Evolutionary conservation across 2,888 invertebrate species (phyloP), one percentile per base, ranked within the genome.

Genomic region (Tupiocoris notatus): DNA sequence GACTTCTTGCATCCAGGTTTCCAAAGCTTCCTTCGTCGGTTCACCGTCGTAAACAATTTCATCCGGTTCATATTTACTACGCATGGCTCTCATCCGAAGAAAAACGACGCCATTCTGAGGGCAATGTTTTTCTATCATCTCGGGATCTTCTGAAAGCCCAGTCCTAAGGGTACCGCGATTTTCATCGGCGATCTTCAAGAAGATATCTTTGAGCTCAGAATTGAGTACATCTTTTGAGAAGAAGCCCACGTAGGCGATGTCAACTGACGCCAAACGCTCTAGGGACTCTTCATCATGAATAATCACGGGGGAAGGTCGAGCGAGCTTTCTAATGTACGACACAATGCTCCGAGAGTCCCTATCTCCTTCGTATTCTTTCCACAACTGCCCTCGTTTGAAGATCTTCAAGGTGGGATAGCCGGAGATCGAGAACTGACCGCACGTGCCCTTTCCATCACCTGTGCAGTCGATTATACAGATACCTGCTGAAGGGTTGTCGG

Each of bases 391-490:
- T 6, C 39, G 24, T 58, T 63, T 76, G 70, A 63, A 76, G 6
- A 76, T 16, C 16, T 67, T 67, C 80, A 98, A 85, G 7, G 98
- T 99, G 21, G 99, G 99, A 85, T 98, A 99, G 9, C 99, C 99
- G 78, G 91, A 92, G 54, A 99, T 97, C 0, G 93, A 92, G 85
- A 89, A 91, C 83, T 95, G 91, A 81, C 89, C 90, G 85, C 99
- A 99, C 9, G 89, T 91, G 78, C 92, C 92, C 85, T 96, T 96
- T 77, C 95, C 95, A 76, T 86, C 92, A 83, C 94, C 95, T 0
- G 96, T 97, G 88, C 98, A 98, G 84, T 98, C 98, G 76, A 89
- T 88, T 87, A 98, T 98, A 0, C n/a, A 66, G 0, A 64, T 22
- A 59, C 21, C 17, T 18, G 20, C 20, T 61, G 95, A 93, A 83